phyloP scores from a whole-genome alignment of 2,797 vertebrate genomes.

The Emys orbicularis region DNA sequence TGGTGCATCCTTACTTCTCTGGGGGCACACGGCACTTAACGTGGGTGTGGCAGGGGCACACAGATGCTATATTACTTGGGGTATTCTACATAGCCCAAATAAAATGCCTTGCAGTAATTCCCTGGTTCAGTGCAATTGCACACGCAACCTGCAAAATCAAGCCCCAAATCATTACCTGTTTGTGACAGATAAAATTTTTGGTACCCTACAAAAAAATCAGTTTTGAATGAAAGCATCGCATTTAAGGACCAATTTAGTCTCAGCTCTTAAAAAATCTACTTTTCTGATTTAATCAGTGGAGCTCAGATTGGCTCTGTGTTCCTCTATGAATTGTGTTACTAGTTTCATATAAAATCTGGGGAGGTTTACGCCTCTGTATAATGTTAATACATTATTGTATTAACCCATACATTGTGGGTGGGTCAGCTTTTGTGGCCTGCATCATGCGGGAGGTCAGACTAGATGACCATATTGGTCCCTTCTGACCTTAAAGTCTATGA shows the following conservation, averaged over 20 bases:
- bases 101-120: not conserved
- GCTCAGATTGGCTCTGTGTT: not conserved
- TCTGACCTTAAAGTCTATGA: too few species aligned
- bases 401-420: too few species aligned
- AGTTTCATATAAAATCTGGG: not conserved
- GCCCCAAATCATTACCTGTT: not conserved
- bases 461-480: too few species aligned
- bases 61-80: not conserved
- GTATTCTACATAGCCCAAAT: not conserved
- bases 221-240: not conserved
- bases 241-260: not conserved
- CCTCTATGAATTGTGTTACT: not conserved
- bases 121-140: not conserved
- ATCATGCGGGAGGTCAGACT: too few species aligned
- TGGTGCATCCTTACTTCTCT: not conserved
- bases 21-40: not conserved
- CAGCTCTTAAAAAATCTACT: not conserved
- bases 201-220: not conserved
- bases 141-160: not conserved
- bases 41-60: not conserved
- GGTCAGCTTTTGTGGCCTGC: too few species aligned
- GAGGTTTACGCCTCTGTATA: not conserved
- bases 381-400: not conserved
- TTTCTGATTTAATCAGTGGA: not conserved
- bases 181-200: not conserved